Base-by-base conservation (phyloP, 2,797 vertebrate species). In the Eulemur albifrons region DNA sequence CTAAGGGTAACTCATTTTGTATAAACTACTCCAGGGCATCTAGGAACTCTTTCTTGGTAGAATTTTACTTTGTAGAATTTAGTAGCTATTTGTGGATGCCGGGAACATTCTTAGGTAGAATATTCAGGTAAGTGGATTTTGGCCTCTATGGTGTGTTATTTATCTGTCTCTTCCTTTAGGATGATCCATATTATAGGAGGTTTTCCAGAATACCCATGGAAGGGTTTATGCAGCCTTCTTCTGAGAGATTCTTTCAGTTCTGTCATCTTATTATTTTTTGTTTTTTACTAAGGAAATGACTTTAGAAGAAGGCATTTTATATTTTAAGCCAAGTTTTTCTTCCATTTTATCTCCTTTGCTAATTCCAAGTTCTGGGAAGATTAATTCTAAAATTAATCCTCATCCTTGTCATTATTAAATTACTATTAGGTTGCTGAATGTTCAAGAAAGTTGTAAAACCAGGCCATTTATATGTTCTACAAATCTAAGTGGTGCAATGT, bases 301-400 rank as follows among this genome's bases (percentile, higher is more conserved):
- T 88, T 95, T 32, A 83, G 45, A 90, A 86, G 43, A 90, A 92
- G 32, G 10, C 30, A 80, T 95, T 90, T 63, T 65, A 30, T 54
- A 15, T 87, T 15, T 95, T 23, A 93, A 43, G 57, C 8, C 38
- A 84, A 25, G 23, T 93, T 93, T 69, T 81, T 14, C 18, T 90
- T 73, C 63, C 35, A 54, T 88, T 43, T 69, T 88, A 59, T 14
- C 14, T 86, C 52, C 76, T 63, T 54, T 82, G 59, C 38, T 35
- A 76, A 93, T 75, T 76, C 67, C 35, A 94, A 67, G 21, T 81
- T 61, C 13, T 96, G 40, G 59, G 30, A 76, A 76, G 61, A 87
- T 61, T 76, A 43, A 25, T 87, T 81, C 15, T n/a, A 65, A 65
- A 65, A 65, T 65, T 59, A n/a, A 65, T 65, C 15, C 63, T 65